These are phyloP conservation scores for Agrochola circellaris DNA, from an alignment of 2,888 invertebrate species.

Conservation along the genomic window DNA sequence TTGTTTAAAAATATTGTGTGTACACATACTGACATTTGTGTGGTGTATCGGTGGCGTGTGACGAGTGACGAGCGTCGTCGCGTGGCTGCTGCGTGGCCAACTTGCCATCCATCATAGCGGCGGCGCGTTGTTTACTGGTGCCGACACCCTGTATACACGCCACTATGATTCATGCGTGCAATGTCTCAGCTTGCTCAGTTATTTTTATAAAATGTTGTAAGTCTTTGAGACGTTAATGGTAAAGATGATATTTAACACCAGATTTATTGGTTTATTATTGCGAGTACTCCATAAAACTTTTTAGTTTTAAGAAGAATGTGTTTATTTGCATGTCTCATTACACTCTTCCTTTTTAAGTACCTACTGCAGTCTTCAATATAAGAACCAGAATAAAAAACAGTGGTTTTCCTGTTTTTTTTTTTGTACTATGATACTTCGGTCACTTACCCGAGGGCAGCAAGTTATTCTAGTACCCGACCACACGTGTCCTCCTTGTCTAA, in stretches of 20 bases:
- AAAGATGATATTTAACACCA: slow-evolving; percentile 49
- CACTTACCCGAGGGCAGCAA: background rate
- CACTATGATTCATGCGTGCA: slow-evolving; percentile 51
- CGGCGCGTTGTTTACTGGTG: slow-evolving; percentile 49
- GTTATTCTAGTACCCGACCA: background rate
- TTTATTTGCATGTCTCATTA: background rate
- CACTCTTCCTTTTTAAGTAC: background rate
- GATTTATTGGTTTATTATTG: slow-evolving; percentile 4
- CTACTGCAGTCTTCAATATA: background rate
- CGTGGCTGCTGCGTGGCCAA: slow-evolving; percentile 4
- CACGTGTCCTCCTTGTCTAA: background rate
- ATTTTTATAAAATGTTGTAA: slow-evolving; percentile 50
- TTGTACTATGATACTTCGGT: background rate
- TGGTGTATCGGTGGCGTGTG: slow-evolving; percentile 39
- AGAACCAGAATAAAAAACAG: background rate
- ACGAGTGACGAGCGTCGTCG: slow-evolving; percentile 44
- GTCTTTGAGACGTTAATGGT: slow-evolving; percentile 41
- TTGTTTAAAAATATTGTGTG: slow-evolving; percentile 49
- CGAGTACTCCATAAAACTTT: background rate
- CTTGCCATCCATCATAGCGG: slow-evolving; percentile 33
- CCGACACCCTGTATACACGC: slow-evolving; percentile 54
- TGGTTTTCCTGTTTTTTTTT: background rate
- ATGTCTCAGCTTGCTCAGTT: slow-evolving; percentile 46
- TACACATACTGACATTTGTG: slow-evolving; percentile 33
- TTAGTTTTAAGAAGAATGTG: background rate